Base-by-base conservation (phyloP, 2,113 vertebrate genomes). In the Paedocypris sp. region DNA sequence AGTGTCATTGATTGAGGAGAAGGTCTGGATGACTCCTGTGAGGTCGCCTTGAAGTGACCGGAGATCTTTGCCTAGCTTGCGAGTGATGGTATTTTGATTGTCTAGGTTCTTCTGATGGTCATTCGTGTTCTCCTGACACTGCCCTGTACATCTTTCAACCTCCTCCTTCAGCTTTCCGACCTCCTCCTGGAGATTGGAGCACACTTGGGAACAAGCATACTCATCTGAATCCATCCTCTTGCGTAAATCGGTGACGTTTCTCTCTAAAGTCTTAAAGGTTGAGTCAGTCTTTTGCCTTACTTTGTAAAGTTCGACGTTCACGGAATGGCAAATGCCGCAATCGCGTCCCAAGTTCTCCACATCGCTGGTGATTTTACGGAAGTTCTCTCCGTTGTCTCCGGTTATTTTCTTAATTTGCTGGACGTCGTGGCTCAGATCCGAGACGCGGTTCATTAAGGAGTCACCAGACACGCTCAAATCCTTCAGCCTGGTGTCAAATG, bases 1-100 rank as follows among this genome's bases (percentile, higher is more conserved):
- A 0, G 87, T 89, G 66, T 87, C 73, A 9, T 93, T 93, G 31
- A 95, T 77, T 22, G 87, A 85, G 28, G 72, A 82, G 47, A 93
- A 88, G 4, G 75, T 85, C n/a, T 82, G 36, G 13, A 84, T 83
- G 2, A 90, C 81, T 4, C 79, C 77, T 0, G 80, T 79, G 15
- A 95, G 73, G 64, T 94, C 83, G 31, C 82, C 88, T 25, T 89
- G 88, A 60, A 97, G 73, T 4, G 75, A 85, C 76, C 79, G 83
- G 7, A 94, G 82, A 29, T 92, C 87, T 2, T 78, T 79, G 19
- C 78, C 73, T 0, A 88, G 72, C 38, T 60, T 75, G 35, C 82
- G 85, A 3, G 72, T 87, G 0, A 89, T 83, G 5, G 83, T 69
- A 0, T 81, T 80, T 41, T 93, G 90, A n/a, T 85, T 85, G 0